phyloP scores from a whole-genome alignment of 1,140 invertebrate species.

The Proales similis region DNA sequence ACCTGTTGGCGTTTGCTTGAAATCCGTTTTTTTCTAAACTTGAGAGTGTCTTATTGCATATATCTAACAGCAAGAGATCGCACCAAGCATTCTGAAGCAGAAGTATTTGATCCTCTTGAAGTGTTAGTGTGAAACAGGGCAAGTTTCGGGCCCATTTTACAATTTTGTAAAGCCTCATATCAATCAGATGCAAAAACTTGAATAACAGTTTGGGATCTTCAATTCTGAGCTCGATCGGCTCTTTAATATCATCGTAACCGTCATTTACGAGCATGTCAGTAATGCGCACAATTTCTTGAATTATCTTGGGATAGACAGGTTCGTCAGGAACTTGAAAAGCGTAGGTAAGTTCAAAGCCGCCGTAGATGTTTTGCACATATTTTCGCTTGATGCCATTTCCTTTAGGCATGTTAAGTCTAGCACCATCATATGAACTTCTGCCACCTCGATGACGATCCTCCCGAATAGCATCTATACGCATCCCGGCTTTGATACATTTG shows the following conservation, averaged over 20 bases:
- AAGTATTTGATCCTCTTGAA: conserved; percentile 81
- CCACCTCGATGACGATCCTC: conserved; percentile 88
- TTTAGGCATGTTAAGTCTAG: conserved; percentile 35
- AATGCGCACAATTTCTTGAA: conserved; percentile 34
- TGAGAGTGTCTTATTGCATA: conserved; percentile 55
- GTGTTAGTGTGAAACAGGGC: conserved; percentile 70
- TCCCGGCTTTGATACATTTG: conserved; percentile 87
- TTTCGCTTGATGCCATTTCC: conserved; percentile 41
- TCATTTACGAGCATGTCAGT: conserved; percentile 44
- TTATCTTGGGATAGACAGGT: conserved; percentile 25
- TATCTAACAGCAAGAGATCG: conserved; percentile 73
- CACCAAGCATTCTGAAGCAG: conserved; percentile 95
- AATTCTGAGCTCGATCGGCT: conserved; percentile 39
- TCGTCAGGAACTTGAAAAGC: conserved; percentile 38
- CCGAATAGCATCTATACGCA: conserved; percentile 92
- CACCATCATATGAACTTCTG: conserved; percentile 72
- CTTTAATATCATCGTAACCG: conserved; percentile 44
- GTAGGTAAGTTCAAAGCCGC: conserved; percentile 32
- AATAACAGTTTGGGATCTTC: conserved; percentile 40
- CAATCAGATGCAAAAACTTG: conserved; percentile 62
- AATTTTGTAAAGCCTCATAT: conserved; percentile 89
- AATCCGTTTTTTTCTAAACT: conserved; percentile 71
- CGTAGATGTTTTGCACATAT: conserved; percentile 37
- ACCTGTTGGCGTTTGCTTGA: conserved; percentile 57
- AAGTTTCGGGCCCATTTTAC: conserved; percentile 97